These are phyloP conservation scores for Platorchestia sp. DNA, from an alignment of 1,140 invertebrate genomes.

Conservation along the genomic window DNA sequence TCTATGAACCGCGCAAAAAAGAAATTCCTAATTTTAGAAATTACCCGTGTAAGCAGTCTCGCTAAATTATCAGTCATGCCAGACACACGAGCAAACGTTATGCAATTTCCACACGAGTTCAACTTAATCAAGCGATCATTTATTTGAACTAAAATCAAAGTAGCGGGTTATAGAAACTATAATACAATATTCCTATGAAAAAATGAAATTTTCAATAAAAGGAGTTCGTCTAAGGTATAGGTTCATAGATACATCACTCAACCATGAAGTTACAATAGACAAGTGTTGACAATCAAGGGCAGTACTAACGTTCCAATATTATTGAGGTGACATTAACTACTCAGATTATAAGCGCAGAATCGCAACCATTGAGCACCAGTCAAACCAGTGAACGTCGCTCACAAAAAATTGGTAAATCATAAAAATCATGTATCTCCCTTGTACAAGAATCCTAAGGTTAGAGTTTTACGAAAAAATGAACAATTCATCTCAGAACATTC, in stretches of 20 bases:
- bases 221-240: not conserved
- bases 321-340: not conserved
- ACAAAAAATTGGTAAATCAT: not conserved
- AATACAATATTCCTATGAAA: slow-evolving; percentile 14
- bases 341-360: not conserved
- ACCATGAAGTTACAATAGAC: not conserved
- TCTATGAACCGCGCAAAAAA: not conserved
- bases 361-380: not conserved
- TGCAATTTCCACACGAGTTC: not conserved
- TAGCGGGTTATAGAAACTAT: not conserved
- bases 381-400: not conserved
- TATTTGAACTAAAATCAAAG: slow-evolving; percentile 37
- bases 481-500: not conserved
- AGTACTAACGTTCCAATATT: not conserved
- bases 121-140: not conserved
- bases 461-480: not conserved
- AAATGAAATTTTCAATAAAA: not conserved
- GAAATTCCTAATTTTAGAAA: not conserved
- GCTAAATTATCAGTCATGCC: not conserved
- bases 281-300: not conserved
- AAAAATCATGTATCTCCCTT: not conserved
- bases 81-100: not conserved
- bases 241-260: not conserved
- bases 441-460: not conserved
- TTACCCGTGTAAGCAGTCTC: not conserved